phyloP scores from a whole-genome alignment of 2,888 invertebrate species.

The Parnassius glacialis region DNA sequence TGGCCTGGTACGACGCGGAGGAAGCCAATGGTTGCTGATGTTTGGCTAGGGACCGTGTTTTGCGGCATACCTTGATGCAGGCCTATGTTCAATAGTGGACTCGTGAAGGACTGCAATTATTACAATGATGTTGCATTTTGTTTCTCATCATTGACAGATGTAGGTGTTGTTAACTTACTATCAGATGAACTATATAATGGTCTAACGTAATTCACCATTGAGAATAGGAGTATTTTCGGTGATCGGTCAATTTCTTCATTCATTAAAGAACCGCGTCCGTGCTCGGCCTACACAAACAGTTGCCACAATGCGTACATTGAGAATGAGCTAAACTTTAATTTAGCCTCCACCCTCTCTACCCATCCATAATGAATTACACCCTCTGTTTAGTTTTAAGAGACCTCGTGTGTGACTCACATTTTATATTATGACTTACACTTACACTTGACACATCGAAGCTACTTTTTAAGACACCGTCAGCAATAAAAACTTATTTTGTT shows the following conservation, averaged over 20 bases:
- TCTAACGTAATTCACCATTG: too few species aligned
- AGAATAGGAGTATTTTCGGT: constrained; percentile 54
- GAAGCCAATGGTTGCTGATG: too few species aligned
- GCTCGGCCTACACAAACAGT: constrained; percentile 65
- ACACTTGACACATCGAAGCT: constrained; percentile 37
- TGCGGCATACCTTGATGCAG: too few species aligned
- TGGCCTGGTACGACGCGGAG: too few species aligned
- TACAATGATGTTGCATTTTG: too few species aligned
- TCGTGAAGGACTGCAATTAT: too few species aligned
- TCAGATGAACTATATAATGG: too few species aligned
- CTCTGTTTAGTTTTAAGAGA: constrained; percentile 63
- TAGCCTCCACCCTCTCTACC: constrained; percentile 61
- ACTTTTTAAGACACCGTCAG: constrained; percentile 31
- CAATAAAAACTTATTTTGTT: constrained; percentile 42
- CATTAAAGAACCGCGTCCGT: constrained; percentile 71
- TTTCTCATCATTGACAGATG: too few species aligned
- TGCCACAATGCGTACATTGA: constrained; percentile 58
- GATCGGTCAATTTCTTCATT: constrained; percentile 71
- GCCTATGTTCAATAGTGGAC: too few species aligned
- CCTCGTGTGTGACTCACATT: constrained; percentile 65
- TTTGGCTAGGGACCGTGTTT: too few species aligned
- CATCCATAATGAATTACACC: constrained; percentile 69
- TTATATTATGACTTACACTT: constrained; percentile 56
- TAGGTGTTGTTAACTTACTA: too few species aligned
- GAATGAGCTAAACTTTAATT: constrained; percentile 75